phyloP scores from a whole-genome alignment of 2,888 invertebrate genomes.

The Ennomos erosarius region DNA sequence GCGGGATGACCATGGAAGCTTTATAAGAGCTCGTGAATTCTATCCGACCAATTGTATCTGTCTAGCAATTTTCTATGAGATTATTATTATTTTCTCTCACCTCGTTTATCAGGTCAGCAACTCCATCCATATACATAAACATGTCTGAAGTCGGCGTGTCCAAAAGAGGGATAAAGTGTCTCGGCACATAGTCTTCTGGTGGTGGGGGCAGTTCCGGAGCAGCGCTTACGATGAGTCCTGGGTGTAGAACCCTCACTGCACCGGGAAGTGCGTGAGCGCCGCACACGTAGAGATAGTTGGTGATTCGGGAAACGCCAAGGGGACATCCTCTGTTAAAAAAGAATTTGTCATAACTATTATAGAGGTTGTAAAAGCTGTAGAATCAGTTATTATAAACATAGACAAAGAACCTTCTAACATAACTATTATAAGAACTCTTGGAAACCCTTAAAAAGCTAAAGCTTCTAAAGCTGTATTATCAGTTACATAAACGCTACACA shows the following conservation, averaged over 20 bases:
- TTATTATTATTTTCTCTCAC: constrained; percentile 57
- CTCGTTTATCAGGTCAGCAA: constrained; percentile 91
- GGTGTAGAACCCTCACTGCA: constrained; percentile 87
- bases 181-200: constrained; percentile 85
- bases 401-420: too few relatives aligned
- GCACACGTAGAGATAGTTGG: constrained; percentile 90
- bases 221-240: constrained; percentile 92
- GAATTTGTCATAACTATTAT: background rate
- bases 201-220: constrained; percentile 92
- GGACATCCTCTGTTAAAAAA: constrained; percentile 71
- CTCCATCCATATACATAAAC: constrained; percentile 89
- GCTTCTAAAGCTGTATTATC: background rate
- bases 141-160: constrained; percentile 91
- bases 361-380: too few relatives aligned
- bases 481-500: constrained; percentile 19
- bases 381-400: too few relatives aligned
- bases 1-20: too few relatives aligned
- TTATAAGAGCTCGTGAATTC: too few relatives aligned
- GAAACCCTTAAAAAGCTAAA: too few relatives aligned
- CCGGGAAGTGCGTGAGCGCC: constrained; percentile 91
- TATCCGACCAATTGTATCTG: too few relatives aligned
- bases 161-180: constrained; percentile 89
- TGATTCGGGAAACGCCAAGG: constrained; percentile 89
- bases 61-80: too few relatives aligned
- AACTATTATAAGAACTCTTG: too few relatives aligned